Conservation (phyloP, 2,888 invertebrate genomes). For the Leptogaster cylindrica region DNA sequence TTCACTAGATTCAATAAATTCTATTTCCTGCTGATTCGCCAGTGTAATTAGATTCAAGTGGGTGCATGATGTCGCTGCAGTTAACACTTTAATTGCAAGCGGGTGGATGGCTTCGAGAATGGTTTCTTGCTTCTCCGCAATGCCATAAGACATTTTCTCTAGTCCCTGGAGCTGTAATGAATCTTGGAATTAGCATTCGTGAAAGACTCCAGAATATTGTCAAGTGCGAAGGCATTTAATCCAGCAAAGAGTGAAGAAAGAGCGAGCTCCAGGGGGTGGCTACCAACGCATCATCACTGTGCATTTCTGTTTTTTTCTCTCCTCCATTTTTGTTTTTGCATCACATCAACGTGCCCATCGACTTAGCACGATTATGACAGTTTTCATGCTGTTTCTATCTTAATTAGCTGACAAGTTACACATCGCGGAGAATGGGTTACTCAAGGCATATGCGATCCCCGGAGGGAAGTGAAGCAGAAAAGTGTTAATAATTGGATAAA, state of each 20-base stretch:
- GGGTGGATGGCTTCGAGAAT: not conserved
- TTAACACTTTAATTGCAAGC: constrained; percentile 2
- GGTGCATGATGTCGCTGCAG: constrained; percentile 24
- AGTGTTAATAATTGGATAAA: too few species aligned
- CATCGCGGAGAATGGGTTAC: too few species aligned
- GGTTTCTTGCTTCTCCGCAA: not conserved
- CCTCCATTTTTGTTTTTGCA: constrained; percentile 1
- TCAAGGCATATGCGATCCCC: too few species aligned
- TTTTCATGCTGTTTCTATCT: too few species aligned
- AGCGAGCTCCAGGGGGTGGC: constrained; percentile 5
- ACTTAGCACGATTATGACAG: not conserved
- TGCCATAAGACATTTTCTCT: not conserved
- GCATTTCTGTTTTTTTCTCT: not conserved
- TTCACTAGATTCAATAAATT: not conserved
- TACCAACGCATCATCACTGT: not conserved
- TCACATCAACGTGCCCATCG: not conserved
- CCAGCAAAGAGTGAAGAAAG: not conserved
- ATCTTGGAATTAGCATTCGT: not conserved
- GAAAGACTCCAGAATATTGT: too few species aligned
- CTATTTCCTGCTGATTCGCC: not conserved
- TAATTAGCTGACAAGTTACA: too few species aligned
- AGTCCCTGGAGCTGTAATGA: not conserved
- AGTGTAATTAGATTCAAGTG: constrained; percentile 20
- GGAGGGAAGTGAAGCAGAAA: too few species aligned
- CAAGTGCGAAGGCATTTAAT: not conserved